Percentiles rank a stretch among this genome's conserved stretches.
Evolutionary conservation across 2,888 invertebrate genomes (phyloP).

Genomic region (Dryomyza anilis): DNA sequence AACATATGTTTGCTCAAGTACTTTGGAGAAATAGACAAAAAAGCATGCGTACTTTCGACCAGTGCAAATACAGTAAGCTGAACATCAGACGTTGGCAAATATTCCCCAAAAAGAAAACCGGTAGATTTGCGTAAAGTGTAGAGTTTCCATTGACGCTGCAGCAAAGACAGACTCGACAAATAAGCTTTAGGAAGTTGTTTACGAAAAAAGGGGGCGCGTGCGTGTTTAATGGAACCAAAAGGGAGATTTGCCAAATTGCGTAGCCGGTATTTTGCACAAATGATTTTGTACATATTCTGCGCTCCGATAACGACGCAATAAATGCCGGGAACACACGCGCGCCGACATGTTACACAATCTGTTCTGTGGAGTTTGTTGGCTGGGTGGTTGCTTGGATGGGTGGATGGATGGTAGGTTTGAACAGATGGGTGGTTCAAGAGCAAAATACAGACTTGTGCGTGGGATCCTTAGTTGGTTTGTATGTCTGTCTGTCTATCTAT

Average conservation of each 20-base stretch:
- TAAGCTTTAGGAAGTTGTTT: not conserved
- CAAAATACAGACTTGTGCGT: too few species aligned
- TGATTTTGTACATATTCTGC: conserved; percentile 1
- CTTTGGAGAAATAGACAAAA: not conserved
- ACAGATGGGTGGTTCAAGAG: too few species aligned
- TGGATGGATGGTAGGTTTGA: not conserved
- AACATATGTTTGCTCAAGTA: not conserved
- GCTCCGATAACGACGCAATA: conserved; percentile 42
- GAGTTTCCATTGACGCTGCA: conserved; percentile 3
- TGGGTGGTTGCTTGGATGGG: not conserved
- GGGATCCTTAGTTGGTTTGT: too few species aligned
- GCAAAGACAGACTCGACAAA: too few species aligned
- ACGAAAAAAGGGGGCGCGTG: not conserved
- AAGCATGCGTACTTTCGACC: not conserved
- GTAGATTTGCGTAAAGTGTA: too few species aligned
- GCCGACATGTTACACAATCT: conserved; percentile 38
- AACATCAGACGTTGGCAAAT: not conserved
- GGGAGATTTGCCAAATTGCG: conserved; percentile 22
- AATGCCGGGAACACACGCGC: conserved; percentile 46
- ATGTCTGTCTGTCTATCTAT: too few species aligned
- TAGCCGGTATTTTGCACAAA: conserved; percentile 32
- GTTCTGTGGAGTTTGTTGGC: not conserved
- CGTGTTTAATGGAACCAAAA: not conserved
- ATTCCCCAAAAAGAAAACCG: not conserved
- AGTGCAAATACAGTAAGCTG: not conserved